phyloP scores from a whole-genome alignment of 1,140 invertebrate genomes.

The Pachypsylla venusta region DNA sequence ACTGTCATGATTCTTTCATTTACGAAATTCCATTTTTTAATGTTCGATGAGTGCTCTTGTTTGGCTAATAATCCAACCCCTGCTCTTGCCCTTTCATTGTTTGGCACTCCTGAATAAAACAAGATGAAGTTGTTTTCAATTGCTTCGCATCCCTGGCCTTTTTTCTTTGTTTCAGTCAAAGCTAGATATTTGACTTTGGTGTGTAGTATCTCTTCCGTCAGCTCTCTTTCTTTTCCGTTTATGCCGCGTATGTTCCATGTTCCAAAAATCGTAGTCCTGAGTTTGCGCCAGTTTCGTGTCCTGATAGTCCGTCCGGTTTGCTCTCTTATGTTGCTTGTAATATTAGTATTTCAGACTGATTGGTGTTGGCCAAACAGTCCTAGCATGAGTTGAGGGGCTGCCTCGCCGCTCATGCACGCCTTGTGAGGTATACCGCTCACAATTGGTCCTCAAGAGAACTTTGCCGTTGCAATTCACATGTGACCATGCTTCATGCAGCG shows the following conservation, averaged over 20 bases:
- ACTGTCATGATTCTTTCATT: slow-evolving; percentile 8
- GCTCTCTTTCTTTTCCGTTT: slow-evolving; percentile 14
- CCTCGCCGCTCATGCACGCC: background rate
- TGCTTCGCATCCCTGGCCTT: slow-evolving; percentile 12
- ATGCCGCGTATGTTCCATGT: slow-evolving; percentile 16
- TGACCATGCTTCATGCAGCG: too few relatives aligned
- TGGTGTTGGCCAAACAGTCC: background rate
- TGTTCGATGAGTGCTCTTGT: background rate
- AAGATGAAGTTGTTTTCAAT: slow-evolving; percentile 9
- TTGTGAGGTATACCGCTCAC: background rate
- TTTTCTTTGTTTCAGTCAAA: slow-evolving; percentile 18
- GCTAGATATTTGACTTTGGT: slow-evolving; percentile 12
- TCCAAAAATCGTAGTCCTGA: slow-evolving; percentile 7
- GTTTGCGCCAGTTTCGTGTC: background rate
- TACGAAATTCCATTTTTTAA: slow-evolving; percentile 6
- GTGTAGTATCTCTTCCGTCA: slow-evolving; percentile 10
- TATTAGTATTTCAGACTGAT: background rate
- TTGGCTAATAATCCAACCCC: background rate
- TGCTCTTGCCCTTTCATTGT: background rate
- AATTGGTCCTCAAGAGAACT: too few relatives aligned
- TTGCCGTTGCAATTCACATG: too few relatives aligned
- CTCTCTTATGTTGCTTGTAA: background rate
- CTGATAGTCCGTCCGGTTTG: background rate
- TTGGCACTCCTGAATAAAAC: slow-evolving; percentile 1
- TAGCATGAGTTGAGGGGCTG: background rate